Base-by-base conservation (phyloP, 2,113 vertebrate genomes). In the Amblyornis subalaris region DNA sequence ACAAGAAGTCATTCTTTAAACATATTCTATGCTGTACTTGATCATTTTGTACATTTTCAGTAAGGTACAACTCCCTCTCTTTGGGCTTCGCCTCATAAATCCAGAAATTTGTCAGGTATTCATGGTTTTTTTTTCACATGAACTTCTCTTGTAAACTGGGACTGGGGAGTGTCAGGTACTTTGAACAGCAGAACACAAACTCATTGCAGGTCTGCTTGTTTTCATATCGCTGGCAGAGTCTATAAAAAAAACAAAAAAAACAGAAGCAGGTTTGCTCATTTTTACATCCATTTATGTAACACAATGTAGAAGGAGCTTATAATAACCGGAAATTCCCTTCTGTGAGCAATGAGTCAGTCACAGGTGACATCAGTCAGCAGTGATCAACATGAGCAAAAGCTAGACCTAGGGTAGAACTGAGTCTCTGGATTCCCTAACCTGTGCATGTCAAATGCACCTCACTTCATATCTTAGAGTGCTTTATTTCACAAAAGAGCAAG, bases 1-100 rank as follows among this genome's bases (percentile, higher is more conserved):
- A 89, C 36, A 85, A 73, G 38, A 55, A 55, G 47, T 72, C 55
- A 65, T 87, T 97, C 51, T 94, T 93, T 94, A 84, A 67, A 85
- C 10, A 38, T 71, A 74, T 69, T 23, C 47, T 60, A 14, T 26
- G 35, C 18, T 78, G 14, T 15, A 74, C 14, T 65, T 51, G 69
- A 85, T 94, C 2, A 55, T 75, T 96, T 64, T 19, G 5, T 73
- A 76, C 3, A 66, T 94, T 95, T 96, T 91, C 23, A 69, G 58
- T 87, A 62, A 75, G 31, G 65, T n/a, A 81, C 0, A 1, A 40
- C 33, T 87, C 5, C 9, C 14, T 79, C 36, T 55, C 40, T 57
- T 9, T 57, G 35, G 45, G 17, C n/a, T 72, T 79, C 62, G 36
- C 12, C 53, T 87, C 36, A 70, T 3, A 6, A 93, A 76, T 47